Base-by-base conservation (phyloP, 2,888 invertebrate species). In the Abscondita cerata region DNA sequence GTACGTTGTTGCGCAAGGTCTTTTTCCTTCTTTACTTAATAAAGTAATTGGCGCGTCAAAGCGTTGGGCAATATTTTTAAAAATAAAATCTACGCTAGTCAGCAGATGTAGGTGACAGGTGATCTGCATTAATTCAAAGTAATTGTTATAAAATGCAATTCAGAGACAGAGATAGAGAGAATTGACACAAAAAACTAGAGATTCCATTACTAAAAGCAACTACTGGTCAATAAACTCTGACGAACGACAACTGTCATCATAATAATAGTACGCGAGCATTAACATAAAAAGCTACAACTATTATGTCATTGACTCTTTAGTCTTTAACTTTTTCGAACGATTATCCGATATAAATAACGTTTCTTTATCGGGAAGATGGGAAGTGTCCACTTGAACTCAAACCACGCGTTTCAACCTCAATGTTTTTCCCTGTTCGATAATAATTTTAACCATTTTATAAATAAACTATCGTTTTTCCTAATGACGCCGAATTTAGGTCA, bases 401-500 rank as follows among this genome's bases (percentile, higher is more conserved):
- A 25, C 25, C 25, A 6, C 6, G 25, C 25, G 25, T 4, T 4
- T 11, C 11, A 13, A 38, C 38, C 38, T n/a, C 38, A 13, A 9
- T 31, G n/a, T 33, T 34, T 51, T 51, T 12, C 51, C 36, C 38
- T 13, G 38, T 40, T 16, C 6, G 25, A 25, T 25, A 25, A 25
- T 25, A 25, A 25, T 4, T 25, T 25, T 25, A 4, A 6, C 48
- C 60, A 52, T 33, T 40, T 40, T n/a, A n/a, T n/a, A n/a, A n/a
- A n/a, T n/a, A n/a, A n/a, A n/a, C n/a, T n/a, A n/a, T 25, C 44
- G 25, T 25, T 52, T 52, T 31, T 44, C 19, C 47, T 46, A 50
- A 60, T 52, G 41, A 52, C 48, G 52, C 47, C 13, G 44, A 61
- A 67, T 65, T 47, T 59, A 55, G 63, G 63, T 62, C 64, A 50